Evolutionary conservation across 2,113 vertebrate genomes (phyloP).

Genomic region (Leucoraja erinaceus): DNA sequence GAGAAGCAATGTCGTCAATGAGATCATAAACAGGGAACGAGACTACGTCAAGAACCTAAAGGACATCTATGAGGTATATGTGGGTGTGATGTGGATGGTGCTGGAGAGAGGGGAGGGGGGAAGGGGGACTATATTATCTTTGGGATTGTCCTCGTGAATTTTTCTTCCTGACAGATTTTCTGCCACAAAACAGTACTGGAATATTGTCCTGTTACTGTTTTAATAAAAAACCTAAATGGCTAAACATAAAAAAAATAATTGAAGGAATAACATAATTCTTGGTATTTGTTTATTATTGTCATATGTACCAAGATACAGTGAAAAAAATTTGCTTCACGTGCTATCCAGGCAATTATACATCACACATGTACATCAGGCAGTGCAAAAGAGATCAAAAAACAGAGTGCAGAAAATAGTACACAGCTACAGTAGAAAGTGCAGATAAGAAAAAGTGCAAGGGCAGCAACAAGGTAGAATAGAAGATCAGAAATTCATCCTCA

Average conservation of each 20-base stretch:
- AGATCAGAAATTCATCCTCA: no score
- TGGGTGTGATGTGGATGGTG: no score
- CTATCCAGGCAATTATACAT: no score
- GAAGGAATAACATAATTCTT: not conserved
- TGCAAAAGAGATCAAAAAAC: no score
- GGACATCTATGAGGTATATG: constrained; percentile 31
- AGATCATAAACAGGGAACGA: not conserved
- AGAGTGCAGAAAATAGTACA: no score
- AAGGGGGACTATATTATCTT: not conserved
- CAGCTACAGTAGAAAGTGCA: no score
- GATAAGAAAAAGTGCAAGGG: no score
- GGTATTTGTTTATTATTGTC: no score
- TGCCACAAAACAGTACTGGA: not conserved
- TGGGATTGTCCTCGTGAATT: not conserved
- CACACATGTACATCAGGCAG: no score
- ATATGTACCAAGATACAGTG: no score
- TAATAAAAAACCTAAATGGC: not conserved
- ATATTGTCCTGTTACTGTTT: not conserved
- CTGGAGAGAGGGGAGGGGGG: not conserved
- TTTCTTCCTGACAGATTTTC: not conserved
- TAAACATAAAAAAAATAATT: not conserved
- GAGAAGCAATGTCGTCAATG: not conserved
- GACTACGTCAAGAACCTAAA: constrained; percentile 21
- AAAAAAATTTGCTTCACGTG: no score
- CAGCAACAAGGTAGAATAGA: no score